phyloP scores from a whole-genome alignment of 2,113 vertebrate species.

The Myocastor coypus region DNA sequence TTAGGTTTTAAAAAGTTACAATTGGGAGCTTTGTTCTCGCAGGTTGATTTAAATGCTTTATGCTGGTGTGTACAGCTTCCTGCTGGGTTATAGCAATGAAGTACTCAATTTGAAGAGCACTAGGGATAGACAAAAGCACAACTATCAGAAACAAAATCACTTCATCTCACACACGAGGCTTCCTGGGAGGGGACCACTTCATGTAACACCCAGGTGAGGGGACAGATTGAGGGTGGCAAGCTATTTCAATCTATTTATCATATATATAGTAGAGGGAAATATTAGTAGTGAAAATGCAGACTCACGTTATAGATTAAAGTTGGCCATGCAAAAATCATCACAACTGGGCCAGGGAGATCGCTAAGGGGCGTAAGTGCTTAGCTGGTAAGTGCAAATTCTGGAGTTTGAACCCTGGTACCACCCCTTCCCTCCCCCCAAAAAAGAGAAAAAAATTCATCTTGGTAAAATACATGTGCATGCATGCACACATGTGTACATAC shows the following conservation, averaged over 20 bases:
- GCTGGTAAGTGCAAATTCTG: no score
- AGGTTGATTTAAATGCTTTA: conserved; percentile 78
- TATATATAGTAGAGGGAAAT: rapidly evolving
- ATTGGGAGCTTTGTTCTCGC: conserved; percentile 61
- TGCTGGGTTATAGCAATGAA: conserved; percentile 71
- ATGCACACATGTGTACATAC: no score
- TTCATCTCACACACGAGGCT: not conserved
- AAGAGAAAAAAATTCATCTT: no score
- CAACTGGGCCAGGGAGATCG: not conserved
- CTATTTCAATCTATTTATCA: not conserved
- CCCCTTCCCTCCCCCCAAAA: no score
- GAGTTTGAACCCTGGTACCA: no score
- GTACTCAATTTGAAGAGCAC: conserved; percentile 53
- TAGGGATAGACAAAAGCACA: conserved; percentile 53
- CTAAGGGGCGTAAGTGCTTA: no score
- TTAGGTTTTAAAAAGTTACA: conserved; percentile 72
- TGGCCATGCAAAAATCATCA: not conserved
- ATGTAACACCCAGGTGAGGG: not conserved
- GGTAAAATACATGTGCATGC: no score
- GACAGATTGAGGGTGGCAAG: rapidly evolving
- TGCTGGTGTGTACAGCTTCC: conserved; percentile 75
- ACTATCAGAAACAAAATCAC: not conserved
- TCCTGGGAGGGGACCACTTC: not conserved
- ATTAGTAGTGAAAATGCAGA: not conserved
- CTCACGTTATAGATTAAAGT: not conserved